Evolutionary conservation across 2,888 invertebrate species (phyloP).

Genomic region (Phortica okadai): DNA sequence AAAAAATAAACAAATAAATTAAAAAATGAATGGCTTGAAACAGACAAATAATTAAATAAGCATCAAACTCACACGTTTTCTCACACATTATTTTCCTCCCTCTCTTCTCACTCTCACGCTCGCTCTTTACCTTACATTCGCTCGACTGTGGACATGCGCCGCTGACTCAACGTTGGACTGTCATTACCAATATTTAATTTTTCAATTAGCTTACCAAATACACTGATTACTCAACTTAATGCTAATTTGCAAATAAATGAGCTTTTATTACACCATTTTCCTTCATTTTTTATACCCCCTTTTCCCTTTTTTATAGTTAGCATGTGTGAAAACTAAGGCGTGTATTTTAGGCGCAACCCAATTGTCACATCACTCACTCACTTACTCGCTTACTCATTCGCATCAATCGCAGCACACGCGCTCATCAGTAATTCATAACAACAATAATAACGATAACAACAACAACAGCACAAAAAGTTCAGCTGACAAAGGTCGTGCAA

Average conservation of each 20-base stretch:
- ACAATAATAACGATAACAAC: background rate
- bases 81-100: no score
- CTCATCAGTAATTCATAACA: background rate
- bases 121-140: no score
- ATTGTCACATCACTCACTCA: background rate
- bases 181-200: slow-evolving; percentile 26
- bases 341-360: background rate
- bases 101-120: no score
- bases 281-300: background rate
- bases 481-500: background rate
- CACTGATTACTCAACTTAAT: slow-evolving; percentile 16
- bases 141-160: no score
- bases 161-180: slow-evolving; percentile 12
- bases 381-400: background rate
- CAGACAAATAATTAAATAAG: background rate
- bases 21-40: background rate
- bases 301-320: background rate
- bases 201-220: slow-evolving; percentile 22
- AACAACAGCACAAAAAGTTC: background rate
- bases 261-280: background rate
- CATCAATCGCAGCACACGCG: background rate
- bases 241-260: slow-evolving; percentile 18
- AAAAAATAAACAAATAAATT: slow-evolving; percentile 3
- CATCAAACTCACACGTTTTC: no score
- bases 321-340: background rate